phyloP scores from a whole-genome alignment of 2,888 invertebrate species.

The Ischnus inquisitorius region DNA sequence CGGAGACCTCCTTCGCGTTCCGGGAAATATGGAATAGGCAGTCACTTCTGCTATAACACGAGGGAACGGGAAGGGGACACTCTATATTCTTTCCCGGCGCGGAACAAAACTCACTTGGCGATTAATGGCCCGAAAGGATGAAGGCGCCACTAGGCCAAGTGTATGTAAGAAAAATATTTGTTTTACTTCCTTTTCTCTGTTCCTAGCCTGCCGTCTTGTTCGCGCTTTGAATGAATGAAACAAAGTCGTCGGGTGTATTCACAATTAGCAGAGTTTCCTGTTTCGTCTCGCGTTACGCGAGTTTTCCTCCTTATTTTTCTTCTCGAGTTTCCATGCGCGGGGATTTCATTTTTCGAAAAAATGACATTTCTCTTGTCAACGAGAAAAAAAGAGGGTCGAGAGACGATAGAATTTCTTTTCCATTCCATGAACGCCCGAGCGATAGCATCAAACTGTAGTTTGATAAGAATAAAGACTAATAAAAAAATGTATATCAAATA shows the following conservation, averaged over 20 bases:
- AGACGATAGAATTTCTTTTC: too few species aligned
- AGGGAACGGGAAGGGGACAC: too few species aligned
- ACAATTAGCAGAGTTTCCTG: constrained; percentile 19
- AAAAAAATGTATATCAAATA: too few species aligned
- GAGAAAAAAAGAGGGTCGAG: too few species aligned
- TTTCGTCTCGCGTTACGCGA: neutral
- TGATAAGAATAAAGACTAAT: too few species aligned
- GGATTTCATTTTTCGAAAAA: neutral
- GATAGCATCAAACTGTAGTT: too few species aligned
- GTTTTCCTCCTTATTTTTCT: constrained; percentile 1
- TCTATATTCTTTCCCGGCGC: constrained; percentile 24
- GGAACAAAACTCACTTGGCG: constrained; percentile 47
- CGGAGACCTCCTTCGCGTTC: neutral
- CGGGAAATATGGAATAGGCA: neutral
- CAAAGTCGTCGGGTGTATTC: constrained; percentile 23
- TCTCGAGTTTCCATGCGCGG: neutral
- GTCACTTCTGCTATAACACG: neutral
- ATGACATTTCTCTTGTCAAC: too few species aligned
- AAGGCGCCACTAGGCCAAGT: constrained; percentile 23
- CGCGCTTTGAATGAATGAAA: constrained; percentile 2
- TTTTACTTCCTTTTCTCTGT: neutral
- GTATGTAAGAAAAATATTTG: constrained; percentile 34
- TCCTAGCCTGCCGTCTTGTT: neutral
- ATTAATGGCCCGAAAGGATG: constrained; percentile 45
- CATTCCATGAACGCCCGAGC: too few species aligned